Conservation (phyloP, 2,113 vertebrate genomes). For the Propithecus coquereli region DNA sequence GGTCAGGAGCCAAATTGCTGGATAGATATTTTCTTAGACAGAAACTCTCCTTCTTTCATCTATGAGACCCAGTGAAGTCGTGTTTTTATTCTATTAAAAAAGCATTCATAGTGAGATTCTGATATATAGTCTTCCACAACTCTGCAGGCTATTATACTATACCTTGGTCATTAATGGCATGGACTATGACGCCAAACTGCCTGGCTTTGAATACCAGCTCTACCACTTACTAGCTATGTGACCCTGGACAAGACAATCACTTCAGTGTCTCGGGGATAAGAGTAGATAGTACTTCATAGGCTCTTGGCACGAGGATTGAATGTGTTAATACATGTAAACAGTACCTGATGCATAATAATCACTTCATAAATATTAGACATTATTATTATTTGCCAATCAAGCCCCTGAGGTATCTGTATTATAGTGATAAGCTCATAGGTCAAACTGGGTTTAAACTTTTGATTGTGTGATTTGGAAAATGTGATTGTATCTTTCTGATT, state of each 20-base stretch:
- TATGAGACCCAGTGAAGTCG: background rate
- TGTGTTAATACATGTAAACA: background rate
- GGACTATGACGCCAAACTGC: background rate
- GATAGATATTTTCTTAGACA: background rate
- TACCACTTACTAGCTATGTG: background rate
- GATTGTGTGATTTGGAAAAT: background rate
- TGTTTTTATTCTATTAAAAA: background rate
- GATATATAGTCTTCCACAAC: background rate
- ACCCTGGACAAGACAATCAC: background rate
- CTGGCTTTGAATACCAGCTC: background rate
- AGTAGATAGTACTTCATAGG: background rate
- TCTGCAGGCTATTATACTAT: background rate
- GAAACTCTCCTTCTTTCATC: background rate
- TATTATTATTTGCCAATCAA: background rate
- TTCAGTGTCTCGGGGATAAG: background rate
- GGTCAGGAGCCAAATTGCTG: background rate
- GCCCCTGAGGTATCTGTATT: background rate
- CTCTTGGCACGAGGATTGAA: background rate
- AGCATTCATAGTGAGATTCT: slow-evolving; percentile 34
- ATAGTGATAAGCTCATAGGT: background rate
- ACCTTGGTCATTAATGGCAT: background rate
- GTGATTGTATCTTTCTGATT: background rate
- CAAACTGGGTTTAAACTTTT: slow-evolving; percentile 35
- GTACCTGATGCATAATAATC: background rate
- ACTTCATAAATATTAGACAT: background rate